Conservation (phyloP, 2,797 vertebrate species). For the Potorous gilbertii region DNA sequence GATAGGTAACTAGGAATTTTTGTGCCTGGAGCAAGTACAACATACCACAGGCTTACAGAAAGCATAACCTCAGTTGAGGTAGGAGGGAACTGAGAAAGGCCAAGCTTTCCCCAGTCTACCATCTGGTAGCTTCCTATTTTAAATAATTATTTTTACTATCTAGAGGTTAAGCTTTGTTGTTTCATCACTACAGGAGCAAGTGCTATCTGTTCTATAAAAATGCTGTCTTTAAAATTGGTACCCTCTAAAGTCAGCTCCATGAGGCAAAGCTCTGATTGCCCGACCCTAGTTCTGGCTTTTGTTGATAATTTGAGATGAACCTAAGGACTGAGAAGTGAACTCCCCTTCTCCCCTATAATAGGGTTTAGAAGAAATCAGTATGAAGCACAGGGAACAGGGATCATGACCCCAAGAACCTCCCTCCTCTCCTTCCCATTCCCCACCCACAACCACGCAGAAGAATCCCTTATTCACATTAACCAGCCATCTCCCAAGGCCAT, state of each 20-base stretch:
- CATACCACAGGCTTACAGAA: not conserved
- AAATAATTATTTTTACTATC: not conserved
- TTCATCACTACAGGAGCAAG: not conserved
- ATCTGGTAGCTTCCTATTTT: not conserved
- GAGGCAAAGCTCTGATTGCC: not conserved
- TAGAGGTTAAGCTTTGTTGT: not conserved
- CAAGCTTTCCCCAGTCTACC: not conserved
- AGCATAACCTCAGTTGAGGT: not conserved
- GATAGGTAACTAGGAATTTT: not conserved
- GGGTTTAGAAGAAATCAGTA: not conserved
- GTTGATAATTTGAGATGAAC: not conserved
- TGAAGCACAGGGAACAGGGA: not conserved
- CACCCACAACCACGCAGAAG: slow-evolving; percentile 15
- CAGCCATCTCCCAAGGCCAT: not conserved
- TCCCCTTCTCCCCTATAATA: not conserved
- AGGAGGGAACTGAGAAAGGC: not conserved
- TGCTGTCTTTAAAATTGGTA: not conserved
- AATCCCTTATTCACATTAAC: slow-evolving; percentile 72
- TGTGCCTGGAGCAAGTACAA: not conserved
- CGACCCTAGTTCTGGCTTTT: not conserved
- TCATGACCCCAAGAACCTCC: not conserved
- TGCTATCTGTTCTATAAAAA: not conserved
- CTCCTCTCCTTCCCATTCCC: not conserved
- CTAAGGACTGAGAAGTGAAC: not conserved
- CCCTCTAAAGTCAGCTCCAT: not conserved